Evolutionary conservation across 2,888 invertebrate genomes (phyloP).

Genomic region (Apamea epomidion): DNA sequence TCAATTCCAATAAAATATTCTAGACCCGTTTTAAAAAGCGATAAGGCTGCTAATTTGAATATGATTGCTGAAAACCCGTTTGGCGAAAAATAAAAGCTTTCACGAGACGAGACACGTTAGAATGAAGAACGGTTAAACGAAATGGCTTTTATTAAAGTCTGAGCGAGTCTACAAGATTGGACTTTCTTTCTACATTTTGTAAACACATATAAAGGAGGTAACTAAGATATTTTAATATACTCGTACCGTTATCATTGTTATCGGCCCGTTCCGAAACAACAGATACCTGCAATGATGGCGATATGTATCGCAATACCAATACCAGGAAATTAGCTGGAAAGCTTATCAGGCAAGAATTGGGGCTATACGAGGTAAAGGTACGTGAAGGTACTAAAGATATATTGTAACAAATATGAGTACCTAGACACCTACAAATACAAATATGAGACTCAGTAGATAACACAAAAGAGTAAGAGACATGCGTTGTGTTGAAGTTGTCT

Average conservation of each 20-base stretch:
- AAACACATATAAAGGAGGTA: slow-evolving; percentile 53
- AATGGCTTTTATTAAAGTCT: slow-evolving; percentile 28
- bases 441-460: slow-evolving; percentile 10
- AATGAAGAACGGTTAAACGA: slow-evolving; percentile 46
- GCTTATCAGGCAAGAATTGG: slow-evolving; percentile 36
- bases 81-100: slow-evolving; percentile 31
- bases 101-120: slow-evolving; percentile 24
- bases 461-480: too few species aligned
- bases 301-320: slow-evolving; percentile 35
- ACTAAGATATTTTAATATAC: slow-evolving; percentile 64
- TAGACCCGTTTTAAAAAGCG: slow-evolving; percentile 42
- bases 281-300: slow-evolving; percentile 59
- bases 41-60: slow-evolving; percentile 44
- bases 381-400: slow-evolving; percentile 7
- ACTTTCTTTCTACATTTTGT: slow-evolving; percentile 56
- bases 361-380: slow-evolving; percentile 21
- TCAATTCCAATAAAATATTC: slow-evolving; percentile 15
- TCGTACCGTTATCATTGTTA: slow-evolving; percentile 66
- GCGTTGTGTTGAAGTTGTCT: not conserved
- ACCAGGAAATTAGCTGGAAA: slow-evolving; percentile 44
- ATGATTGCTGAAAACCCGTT: slow-evolving; percentile 52
- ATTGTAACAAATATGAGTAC: slow-evolving; percentile 8
- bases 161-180: slow-evolving; percentile 23
- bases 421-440: not conserved
- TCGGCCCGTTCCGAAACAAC: slow-evolving; percentile 62